Base-by-base conservation (phyloP, 2,113 vertebrate genomes). In the Nothobranchius kuhntae region DNA sequence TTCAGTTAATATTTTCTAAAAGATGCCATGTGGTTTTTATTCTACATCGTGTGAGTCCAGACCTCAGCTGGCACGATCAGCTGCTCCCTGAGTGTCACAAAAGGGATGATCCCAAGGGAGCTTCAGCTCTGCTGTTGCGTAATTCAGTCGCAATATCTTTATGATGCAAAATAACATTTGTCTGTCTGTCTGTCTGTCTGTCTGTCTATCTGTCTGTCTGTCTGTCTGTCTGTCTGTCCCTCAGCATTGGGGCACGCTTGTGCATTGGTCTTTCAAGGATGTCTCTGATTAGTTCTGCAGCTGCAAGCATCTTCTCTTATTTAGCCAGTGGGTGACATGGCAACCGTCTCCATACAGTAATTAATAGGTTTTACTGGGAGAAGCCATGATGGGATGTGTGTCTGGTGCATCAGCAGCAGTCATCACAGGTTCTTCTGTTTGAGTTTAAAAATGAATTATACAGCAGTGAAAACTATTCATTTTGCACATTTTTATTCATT, bases 11-110 rank as follows among this genome's bases (percentile, higher is more conserved):
- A 48, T 40, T 48, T 64, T 64, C 53, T 45, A 38, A 12, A 61
- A 64, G 56, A 69, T 76, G 46, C 64, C 38, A 44, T 64, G 46
- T 53, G 45, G 82, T 8, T 73, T 68, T 68, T 73, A 63, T 83
- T 78, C 79, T 17, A 61, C n/a, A 65, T 77, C 68, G 70, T 80
- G 52, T 70, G 66, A 77, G 61, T 57, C 11, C 56, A 64, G 83
- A 52, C 64, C 87, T 36, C 89, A 90, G 83, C 83, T 90, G 88
- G 81, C 81, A 48, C 12, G 26, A 76, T 78, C 60, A 60, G 65
- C 67, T 68, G 77, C 65, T 85, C 72, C 52, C 82, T 61, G 47
- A 68, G 73, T 79, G 54, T 72, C 71, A 47, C 76, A 85, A 75
- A 73, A 58, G 82, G 64, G 82, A 75, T 62, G n/a, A 64, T 86